Conservation (phyloP, 1,140 invertebrate genomes). For the Ceratosolen solmsi region DNA sequence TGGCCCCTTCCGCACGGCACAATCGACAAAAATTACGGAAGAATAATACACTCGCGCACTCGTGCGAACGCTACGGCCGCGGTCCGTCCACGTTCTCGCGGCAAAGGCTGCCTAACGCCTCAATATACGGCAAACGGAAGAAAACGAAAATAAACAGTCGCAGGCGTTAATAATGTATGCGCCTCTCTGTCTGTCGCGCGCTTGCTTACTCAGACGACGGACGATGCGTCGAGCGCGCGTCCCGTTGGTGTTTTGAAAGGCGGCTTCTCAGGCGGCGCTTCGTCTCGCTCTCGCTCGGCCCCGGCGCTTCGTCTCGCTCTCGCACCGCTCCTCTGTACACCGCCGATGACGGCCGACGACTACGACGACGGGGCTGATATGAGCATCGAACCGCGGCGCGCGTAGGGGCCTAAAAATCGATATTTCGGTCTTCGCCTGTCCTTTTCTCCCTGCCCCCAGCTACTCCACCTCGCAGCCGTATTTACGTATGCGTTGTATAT, state of each 20-base stretch:
- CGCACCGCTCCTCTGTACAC: conserved; percentile 60
- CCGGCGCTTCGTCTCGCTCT: conserved; percentile 59
- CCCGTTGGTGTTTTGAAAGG: conserved; percentile 61
- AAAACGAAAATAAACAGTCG: not conserved
- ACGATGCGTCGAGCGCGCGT: conserved; percentile 58
- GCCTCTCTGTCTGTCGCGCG: not conserved
- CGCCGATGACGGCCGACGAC: conserved; percentile 53
- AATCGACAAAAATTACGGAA: not conserved
- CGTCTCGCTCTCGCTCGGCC: conserved; percentile 32
- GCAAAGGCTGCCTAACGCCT: no score
- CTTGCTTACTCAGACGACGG: not conserved
- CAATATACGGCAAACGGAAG: no score
- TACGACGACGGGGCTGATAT: conserved; percentile 64
- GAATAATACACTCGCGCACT: conserved; percentile 13
- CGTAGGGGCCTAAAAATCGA: conserved; percentile 74
- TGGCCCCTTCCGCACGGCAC: not conserved
- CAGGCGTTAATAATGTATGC: not conserved
- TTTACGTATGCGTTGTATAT: not conserved
- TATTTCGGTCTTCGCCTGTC: conserved; percentile 73
- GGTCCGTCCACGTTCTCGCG: no score
- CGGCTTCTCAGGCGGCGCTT: conserved; percentile 49
- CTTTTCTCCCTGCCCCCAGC: conserved; percentile 21
- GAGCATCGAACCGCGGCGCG: conserved; percentile 70
- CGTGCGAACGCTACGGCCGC: not conserved
- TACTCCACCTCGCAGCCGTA: not conserved